Evolutionary conservation across 2,888 invertebrate species (phyloP).

Genomic region (Cheilosia impressa): DNA sequence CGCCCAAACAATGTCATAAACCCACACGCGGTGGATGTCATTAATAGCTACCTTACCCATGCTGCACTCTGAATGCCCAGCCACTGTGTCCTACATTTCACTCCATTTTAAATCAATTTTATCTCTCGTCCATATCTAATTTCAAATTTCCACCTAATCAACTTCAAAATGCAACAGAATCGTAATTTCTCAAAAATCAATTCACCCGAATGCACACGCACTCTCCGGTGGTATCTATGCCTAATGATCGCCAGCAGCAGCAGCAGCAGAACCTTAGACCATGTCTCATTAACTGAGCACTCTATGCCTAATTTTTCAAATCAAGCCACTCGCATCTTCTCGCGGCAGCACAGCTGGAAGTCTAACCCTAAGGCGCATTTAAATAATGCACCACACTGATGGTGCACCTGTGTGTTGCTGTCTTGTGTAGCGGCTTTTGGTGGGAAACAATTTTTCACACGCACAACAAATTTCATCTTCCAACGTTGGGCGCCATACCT

Average conservation of each 20-base stretch:
- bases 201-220: slow-evolving; percentile 31
- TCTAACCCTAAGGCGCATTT: slow-evolving; percentile 60
- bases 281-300: slow-evolving; percentile 57
- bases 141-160: slow-evolving; percentile 62
- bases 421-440: neutral
- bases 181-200: slow-evolving; percentile 62
- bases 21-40: slow-evolving; percentile 3
- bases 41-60: slow-evolving; percentile 2
- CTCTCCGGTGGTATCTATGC: slow-evolving; percentile 37
- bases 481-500: slow-evolving; percentile 19
- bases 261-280: slow-evolving; percentile 32
- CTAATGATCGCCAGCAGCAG: slow-evolving; percentile 18
- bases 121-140: slow-evolving; percentile 54
- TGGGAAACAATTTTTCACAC: slow-evolving; percentile 55
- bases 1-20: slow-evolving; percentile 14
- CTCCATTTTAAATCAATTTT: slow-evolving; percentile 65
- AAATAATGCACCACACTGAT: slow-evolving; percentile 45
- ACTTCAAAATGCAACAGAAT: slow-evolving; percentile 53
- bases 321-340: neutral
- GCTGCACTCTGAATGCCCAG: neutral
- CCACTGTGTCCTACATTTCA: slow-evolving; percentile 61
- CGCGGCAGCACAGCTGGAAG: slow-evolving; percentile 43
- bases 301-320: slow-evolving; percentile 43
- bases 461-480: slow-evolving; percentile 7
- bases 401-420: slow-evolving; percentile 56